Evolutionary conservation across 2,797 vertebrate species (phyloP).

Genomic region (Cirrhinus molitorella): DNA sequence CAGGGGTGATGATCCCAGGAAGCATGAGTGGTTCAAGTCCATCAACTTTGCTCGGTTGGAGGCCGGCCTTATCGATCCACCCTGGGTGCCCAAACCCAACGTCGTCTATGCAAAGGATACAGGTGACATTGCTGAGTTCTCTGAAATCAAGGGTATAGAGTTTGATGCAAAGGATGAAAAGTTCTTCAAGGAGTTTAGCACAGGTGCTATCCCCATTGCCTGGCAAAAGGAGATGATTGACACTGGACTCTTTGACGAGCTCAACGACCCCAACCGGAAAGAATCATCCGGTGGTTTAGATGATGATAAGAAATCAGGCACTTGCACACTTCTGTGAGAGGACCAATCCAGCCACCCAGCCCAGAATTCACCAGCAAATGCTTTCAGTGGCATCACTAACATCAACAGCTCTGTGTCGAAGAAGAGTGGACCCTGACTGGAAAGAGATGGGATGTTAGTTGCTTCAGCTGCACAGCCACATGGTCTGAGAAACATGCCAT

Average conservation of each 20-base stretch:
- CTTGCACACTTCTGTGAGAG: conserved; percentile 87
- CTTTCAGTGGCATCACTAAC: conserved; percentile 48
- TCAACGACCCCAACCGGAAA: conserved; percentile 88
- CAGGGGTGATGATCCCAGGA: conserved; percentile 89
- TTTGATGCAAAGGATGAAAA: conserved; percentile 89
- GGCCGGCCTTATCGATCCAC: conserved; percentile 86
- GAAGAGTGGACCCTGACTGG: conserved; percentile 52
- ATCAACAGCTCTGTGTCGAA: conserved; percentile 46
- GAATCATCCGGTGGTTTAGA: conserved; percentile 69
- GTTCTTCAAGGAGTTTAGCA: conserved; percentile 91
- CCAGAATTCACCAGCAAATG: conserved; percentile 18
- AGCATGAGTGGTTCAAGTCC: conserved; percentile 89
- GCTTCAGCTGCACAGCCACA: conserved; percentile 20
- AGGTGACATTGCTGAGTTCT: conserved; percentile 91
- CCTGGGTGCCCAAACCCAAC: conserved; percentile 91
- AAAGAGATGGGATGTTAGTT: conserved; percentile 42
- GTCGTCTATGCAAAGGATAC: conserved; percentile 95
- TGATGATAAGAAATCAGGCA: conserved; percentile 86
- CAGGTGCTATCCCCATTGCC: conserved; percentile 86
- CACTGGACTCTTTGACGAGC: conserved; percentile 89
- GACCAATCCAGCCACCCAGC: neutral
- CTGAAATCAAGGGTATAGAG: conserved; percentile 87
- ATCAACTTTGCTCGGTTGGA: conserved; percentile 93
- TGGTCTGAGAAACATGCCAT: conserved; percentile 32
- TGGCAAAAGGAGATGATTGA: conserved; percentile 95